phyloP scores from a whole-genome alignment of 1,140 invertebrate genomes.

The Daktulosphaira vitifoliae region DNA sequence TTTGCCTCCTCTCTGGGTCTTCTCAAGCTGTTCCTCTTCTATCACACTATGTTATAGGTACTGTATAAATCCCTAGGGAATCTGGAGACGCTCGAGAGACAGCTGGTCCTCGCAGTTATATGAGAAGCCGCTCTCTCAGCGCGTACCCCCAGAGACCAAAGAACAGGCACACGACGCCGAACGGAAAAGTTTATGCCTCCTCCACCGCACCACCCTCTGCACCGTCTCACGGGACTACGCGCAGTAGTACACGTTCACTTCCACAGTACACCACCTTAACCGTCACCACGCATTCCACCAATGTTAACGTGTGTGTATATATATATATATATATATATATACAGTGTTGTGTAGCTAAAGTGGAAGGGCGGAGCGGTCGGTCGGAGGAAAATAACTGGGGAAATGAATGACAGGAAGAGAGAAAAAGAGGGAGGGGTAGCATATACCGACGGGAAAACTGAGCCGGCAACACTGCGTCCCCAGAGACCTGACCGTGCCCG shows the following conservation, averaged over 20 bases:
- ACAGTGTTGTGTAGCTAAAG: too few relatives aligned
- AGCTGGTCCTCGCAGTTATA: conserved; percentile 19
- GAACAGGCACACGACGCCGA: not conserved
- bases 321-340: too few relatives aligned
- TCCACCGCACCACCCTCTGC: not conserved
- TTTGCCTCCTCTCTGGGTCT: too few relatives aligned
- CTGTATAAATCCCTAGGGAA: conserved; percentile 12
- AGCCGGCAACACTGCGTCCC: conserved; percentile 31
- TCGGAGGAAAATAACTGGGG: conserved; percentile 1
- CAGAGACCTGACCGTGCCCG: conserved; percentile 30
- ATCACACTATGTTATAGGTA: not conserved
- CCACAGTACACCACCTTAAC: too few relatives aligned
- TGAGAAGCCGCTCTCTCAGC: not conserved
- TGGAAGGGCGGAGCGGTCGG: not conserved
- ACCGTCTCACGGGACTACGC: not conserved
- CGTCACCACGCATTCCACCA: too few relatives aligned
- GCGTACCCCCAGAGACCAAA: conserved; percentile 16
- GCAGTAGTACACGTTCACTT: too few relatives aligned
- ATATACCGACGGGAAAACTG: conserved; percentile 27
- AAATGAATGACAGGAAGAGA: not conserved
- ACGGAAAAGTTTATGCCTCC: conserved; percentile 19
- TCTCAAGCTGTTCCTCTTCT: too few relatives aligned
- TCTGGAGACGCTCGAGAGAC: conserved; percentile 25
- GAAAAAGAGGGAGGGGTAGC: not conserved
- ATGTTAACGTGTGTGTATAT: too few relatives aligned